Conservation (phyloP, 2,888 invertebrate species). For the Oscheius myriophilus region DNA sequence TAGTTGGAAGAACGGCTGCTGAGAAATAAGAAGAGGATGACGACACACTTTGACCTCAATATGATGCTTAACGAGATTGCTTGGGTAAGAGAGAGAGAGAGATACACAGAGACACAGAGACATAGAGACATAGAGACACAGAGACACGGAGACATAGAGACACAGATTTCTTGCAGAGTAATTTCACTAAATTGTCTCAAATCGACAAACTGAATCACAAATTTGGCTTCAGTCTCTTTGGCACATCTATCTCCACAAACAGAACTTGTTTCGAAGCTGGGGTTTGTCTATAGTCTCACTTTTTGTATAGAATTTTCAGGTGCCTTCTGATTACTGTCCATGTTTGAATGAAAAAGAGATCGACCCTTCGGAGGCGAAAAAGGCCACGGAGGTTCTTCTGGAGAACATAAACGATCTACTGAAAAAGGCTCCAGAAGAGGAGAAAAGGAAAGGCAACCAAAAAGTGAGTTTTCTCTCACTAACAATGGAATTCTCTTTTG, state of each 20-base stretch:
- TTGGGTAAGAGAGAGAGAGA: slow-evolving; percentile 15
- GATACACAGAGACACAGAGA: too few relatives aligned
- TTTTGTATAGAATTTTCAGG: slow-evolving; percentile 18
- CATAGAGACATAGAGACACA: too few relatives aligned
- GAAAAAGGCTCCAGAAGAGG: slow-evolving; percentile 14
- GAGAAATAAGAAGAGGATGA: slow-evolving; percentile 69
- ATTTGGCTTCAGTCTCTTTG: slow-evolving; percentile 18
- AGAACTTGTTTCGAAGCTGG: slow-evolving; percentile 53
- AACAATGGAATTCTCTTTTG: not conserved
- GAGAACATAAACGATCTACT: slow-evolving; percentile 11
- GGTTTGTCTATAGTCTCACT: slow-evolving; percentile 20
- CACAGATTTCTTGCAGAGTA: slow-evolving; percentile 16
- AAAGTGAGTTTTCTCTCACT: not conserved
- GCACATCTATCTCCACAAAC: slow-evolving; percentile 35
- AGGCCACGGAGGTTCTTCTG: slow-evolving; percentile 38
- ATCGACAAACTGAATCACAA: slow-evolving; percentile 1
- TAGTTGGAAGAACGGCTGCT: slow-evolving; percentile 62
- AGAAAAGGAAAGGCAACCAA: not conserved
- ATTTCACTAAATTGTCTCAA: not conserved
- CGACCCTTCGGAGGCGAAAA: slow-evolving; percentile 37
- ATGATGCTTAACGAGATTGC: slow-evolving; percentile 64
- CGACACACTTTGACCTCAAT: slow-evolving; percentile 72
- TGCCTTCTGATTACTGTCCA: slow-evolving; percentile 63
- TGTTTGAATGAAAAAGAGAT: slow-evolving; percentile 56
- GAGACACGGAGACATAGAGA: slow-evolving; percentile 1